phyloP scores from a whole-genome alignment of 2,113 vertebrate genomes.

The Hippocampus guttulatus region DNA sequence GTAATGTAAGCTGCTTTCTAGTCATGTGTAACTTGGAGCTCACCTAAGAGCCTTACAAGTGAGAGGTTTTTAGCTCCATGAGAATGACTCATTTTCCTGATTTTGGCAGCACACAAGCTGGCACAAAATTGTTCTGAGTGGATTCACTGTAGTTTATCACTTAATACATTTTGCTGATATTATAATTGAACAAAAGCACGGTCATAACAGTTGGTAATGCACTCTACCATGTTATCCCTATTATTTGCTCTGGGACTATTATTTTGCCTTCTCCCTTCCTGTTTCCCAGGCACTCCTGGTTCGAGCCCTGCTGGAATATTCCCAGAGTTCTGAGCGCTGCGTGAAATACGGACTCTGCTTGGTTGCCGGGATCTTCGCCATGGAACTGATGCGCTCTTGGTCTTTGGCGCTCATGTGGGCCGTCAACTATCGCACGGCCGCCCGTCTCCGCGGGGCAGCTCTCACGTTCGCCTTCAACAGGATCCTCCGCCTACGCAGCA shows the following conservation, averaged over 20 bases:
- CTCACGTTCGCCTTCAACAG: conserved; percentile 76
- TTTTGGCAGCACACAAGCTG: background rate
- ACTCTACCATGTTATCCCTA: background rate
- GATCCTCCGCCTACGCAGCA: conserved; percentile 73
- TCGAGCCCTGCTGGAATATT: conserved; percentile 74
- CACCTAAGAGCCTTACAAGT: conserved; percentile 52
- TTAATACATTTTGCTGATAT: background rate
- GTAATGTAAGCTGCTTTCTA: conserved; percentile 21
- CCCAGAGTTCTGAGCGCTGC: conserved; percentile 56
- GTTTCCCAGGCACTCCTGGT: conserved; percentile 69
- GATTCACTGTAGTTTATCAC: background rate
- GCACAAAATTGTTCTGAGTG: conserved; percentile 26
- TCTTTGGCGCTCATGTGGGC: conserved; percentile 76
- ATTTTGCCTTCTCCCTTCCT: background rate
- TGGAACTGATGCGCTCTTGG: conserved; percentile 76
- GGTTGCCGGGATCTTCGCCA: conserved; percentile 71
- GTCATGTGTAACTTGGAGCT: conserved; percentile 16
- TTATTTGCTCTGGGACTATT: background rate
- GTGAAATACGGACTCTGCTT: conserved; percentile 70
- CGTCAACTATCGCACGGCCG: conserved; percentile 77
- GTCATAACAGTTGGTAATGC: background rate
- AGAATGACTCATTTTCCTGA: conserved; percentile 46
- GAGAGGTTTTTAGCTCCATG: conserved; percentile 54
- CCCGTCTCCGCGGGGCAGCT: conserved; percentile 74
- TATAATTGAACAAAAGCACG: background rate